These are phyloP conservation scores for Amblyraja radiata DNA, from an alignment of 2,797 vertebrate species.

Conservation along the genomic window DNA sequence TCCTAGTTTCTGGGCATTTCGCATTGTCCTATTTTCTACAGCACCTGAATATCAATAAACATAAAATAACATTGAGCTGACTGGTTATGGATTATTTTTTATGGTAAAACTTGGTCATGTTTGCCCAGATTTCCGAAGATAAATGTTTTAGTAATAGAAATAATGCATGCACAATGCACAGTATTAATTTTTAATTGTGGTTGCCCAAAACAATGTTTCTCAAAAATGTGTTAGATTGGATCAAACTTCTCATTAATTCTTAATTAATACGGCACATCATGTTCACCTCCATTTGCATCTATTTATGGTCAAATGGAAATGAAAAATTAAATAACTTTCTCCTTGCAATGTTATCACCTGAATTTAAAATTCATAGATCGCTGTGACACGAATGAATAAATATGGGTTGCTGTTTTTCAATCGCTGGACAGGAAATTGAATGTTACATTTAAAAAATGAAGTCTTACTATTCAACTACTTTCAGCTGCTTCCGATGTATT, in stretches of 20 bases:
- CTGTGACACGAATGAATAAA: neutral
- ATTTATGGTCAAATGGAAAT: neutral
- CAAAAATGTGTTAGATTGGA: neutral
- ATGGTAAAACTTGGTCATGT: neutral
- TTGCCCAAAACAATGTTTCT: neutral
- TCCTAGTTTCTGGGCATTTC: neutral
- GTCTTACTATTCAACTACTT: neutral
- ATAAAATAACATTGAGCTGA: neutral
- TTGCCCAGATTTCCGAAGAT: neutral
- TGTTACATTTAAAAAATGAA: neutral
- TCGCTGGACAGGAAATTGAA: neutral
- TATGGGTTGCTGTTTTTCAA: neutral
- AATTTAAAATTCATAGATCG: conserved; percentile 1
- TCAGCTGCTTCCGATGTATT: too few species aligned
- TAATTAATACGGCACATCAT: neutral
- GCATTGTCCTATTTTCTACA: neutral
- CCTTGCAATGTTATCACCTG: neutral
- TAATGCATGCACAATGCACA: neutral
- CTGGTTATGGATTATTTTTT: neutral
- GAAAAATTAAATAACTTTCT: neutral
- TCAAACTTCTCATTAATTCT: neutral
- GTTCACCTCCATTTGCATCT: neutral
- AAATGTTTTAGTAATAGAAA: neutral
- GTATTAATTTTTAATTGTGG: neutral
- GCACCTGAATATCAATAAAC: neutral